phyloP scores from a whole-genome alignment of 2,888 invertebrate genomes.

The Coecobrya sp. region DNA sequence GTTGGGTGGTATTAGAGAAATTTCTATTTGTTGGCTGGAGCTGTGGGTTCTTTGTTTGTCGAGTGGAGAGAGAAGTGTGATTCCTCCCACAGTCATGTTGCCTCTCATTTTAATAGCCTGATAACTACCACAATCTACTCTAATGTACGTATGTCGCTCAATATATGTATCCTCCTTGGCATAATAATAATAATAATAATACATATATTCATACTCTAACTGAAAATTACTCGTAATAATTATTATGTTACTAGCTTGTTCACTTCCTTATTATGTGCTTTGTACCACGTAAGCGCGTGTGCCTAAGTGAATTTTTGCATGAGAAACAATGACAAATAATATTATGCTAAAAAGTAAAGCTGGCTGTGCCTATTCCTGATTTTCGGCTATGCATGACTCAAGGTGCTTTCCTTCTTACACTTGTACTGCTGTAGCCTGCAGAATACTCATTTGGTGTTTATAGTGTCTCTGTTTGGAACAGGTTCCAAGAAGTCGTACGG shows the following conservation, averaged over 20 bases:
- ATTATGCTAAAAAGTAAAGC: not conserved
- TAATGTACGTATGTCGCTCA: too few species aligned
- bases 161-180: not conserved
- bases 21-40: constrained; percentile 21
- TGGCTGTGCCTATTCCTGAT: not conserved
- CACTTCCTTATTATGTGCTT: not conserved
- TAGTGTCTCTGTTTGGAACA: not conserved
- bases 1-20: not conserved
- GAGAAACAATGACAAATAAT: constrained; percentile 39
- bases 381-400: constrained; percentile 49
- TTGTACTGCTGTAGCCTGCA: not conserved
- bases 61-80: constrained; percentile 39
- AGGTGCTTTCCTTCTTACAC: constrained; percentile 26
- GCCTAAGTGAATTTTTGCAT: constrained; percentile 75
- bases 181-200: not conserved
- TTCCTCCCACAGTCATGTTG: constrained; percentile 59
- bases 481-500: constrained; percentile 62
- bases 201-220: too few species aligned
- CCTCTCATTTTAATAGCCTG: constrained; percentile 48
- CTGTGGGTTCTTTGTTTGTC: constrained; percentile 13
- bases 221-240: constrained; percentile 29
- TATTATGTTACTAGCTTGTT: not conserved
- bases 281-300: not conserved
- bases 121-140: not conserved
- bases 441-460: not conserved